Evolutionary conservation across 2,113 vertebrate species (phyloP).

Genomic region (Cettia cetti): DNA sequence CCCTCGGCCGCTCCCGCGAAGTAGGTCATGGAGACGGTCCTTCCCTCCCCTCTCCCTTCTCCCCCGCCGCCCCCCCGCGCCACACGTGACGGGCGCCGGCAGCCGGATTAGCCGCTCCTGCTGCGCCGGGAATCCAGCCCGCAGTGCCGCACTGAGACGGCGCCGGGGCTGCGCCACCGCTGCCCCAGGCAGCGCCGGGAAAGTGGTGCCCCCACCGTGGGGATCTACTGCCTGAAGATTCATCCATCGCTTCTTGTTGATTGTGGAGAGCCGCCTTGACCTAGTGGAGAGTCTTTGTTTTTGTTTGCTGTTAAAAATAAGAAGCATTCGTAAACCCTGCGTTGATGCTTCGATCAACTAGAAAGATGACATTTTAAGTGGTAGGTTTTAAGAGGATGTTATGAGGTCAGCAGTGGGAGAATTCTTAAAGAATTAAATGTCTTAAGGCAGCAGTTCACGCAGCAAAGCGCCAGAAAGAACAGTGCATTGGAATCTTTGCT

Average conservation of each 20-base stretch:
- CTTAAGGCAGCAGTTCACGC: accelerated
- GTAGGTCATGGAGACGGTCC: slow-evolving; percentile 15
- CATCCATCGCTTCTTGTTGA: accelerated
- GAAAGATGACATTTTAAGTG: not conserved
- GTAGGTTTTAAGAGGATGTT: not conserved
- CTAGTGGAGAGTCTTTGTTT: not conserved
- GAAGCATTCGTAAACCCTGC: accelerated
- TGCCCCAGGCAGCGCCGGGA: not conserved
- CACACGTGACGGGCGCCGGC: slow-evolving; percentile 39
- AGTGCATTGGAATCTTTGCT: not conserved
- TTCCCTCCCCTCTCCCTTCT: too few species aligned
- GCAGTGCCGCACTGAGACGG: slow-evolving; percentile 56
- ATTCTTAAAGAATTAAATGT: not conserved
- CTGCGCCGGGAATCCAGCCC: slow-evolving; percentile 40
- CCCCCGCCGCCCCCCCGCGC: not conserved
- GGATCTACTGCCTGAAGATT: accelerated
- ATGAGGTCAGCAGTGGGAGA: accelerated
- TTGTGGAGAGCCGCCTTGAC: not conserved
- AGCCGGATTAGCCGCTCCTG: slow-evolving; percentile 26
- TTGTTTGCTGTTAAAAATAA: not conserved
- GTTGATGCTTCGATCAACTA: not conserved
- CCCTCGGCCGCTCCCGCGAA: not conserved
- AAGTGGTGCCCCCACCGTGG: accelerated
- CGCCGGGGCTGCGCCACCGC: slow-evolving; percentile 7
- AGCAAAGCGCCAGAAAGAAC: not conserved